Evolutionary conservation across 2,888 invertebrate species (phyloP).

Genomic region (Anoplius nigerrimus): DNA sequence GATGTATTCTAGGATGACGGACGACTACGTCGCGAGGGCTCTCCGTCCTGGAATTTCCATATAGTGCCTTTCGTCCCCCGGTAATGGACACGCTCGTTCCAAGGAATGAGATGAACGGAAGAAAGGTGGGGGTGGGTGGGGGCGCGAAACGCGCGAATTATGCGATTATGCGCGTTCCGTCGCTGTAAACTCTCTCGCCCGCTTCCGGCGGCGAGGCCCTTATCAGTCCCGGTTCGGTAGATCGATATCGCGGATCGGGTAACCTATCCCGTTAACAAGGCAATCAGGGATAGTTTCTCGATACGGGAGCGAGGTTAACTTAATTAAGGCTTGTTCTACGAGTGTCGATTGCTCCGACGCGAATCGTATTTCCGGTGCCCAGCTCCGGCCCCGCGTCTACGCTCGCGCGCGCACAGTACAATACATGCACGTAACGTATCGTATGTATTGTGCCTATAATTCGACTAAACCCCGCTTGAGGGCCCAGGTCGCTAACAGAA

Average conservation of each 20-base stretch:
- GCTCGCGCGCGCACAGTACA: too few species aligned
- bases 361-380: conserved; percentile 48
- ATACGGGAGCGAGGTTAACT: conserved; percentile 68
- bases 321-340: conserved; percentile 72
- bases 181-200: background rate
- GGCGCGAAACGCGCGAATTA: conserved; percentile 4
- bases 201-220: conserved; percentile 53
- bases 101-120: too few species aligned
- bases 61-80: background rate
- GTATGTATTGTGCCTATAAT: too few species aligned
- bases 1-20: conserved; percentile 16
- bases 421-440: too few species aligned
- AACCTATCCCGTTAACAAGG: conserved; percentile 64
- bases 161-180: background rate
- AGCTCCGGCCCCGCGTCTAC: too few species aligned
- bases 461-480: too few species aligned
- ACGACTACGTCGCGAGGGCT: background rate
- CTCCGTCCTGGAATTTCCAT: conserved; percentile 22
- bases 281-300: conserved; percentile 70
- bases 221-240: conserved; percentile 65
- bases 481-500: too few species aligned
- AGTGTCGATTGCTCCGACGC: conserved; percentile 64
- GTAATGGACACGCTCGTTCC: too few species aligned
- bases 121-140: too few species aligned
- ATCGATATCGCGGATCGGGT: conserved; percentile 64